Conservation (phyloP, 2,113 vertebrate species). For the Tor tambroides region DNA sequence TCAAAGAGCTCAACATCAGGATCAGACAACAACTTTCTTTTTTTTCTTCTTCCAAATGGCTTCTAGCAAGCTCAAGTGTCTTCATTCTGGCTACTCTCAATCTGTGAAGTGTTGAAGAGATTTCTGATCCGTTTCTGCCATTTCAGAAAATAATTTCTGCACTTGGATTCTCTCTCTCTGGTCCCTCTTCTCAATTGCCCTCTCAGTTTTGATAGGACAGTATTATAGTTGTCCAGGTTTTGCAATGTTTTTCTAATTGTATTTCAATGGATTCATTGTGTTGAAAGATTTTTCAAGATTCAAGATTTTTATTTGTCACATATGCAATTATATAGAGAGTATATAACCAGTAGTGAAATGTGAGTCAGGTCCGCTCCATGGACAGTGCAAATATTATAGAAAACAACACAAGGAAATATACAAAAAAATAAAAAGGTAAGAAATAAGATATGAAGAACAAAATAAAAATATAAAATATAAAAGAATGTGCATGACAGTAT, state of each 20-base stretch:
- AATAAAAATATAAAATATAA: no score
- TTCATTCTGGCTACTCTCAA: neutral
- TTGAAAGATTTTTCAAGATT: neutral
- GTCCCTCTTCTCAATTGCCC: neutral
- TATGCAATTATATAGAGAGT: no score
- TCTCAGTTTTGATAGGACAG: neutral
- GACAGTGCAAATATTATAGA: no score
- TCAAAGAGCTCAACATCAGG: neutral
- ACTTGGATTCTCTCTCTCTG: neutral
- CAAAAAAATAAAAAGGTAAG: no score
- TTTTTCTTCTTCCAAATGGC: neutral
- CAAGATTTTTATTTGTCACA: no score
- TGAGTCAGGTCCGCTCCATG: no score
- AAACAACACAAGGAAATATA: no score
- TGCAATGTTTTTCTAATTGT: neutral
- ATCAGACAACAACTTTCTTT: neutral
- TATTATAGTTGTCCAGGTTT: neutral
- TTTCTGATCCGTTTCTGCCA: neutral
- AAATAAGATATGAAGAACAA: no score
- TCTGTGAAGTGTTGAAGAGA: neutral
- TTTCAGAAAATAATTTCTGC: neutral
- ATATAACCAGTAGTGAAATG: no score
- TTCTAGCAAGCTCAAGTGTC: neutral
- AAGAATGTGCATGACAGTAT: no score
- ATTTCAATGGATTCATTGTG: neutral